Evolutionary conservation across 2,797 vertebrate genomes (phyloP).

Genomic region (Sebastes trivittatus): DNA sequence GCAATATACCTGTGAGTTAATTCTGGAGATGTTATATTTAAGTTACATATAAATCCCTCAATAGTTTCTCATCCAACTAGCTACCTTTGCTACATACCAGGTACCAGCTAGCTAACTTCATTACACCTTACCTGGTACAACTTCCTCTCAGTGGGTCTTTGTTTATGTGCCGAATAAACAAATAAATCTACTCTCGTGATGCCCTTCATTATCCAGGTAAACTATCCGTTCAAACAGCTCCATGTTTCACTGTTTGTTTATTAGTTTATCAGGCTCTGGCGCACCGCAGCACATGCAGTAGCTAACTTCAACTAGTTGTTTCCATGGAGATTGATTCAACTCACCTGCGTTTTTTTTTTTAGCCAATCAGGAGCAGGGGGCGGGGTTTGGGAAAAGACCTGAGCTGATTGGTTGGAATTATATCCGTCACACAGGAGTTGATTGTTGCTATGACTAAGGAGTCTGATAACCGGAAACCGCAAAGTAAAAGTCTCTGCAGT

Average conservation of each 20-base stretch:
- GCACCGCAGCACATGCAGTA: no score
- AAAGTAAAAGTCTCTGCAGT: background rate
- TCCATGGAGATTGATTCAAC: no score
- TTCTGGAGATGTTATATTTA: background rate
- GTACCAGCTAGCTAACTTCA: background rate
- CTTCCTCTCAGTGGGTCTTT: background rate
- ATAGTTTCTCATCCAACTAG: background rate
- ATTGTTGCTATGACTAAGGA: background rate
- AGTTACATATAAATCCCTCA: background rate
- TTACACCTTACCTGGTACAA: background rate
- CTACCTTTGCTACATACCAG: background rate
- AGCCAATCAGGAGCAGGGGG: no score
- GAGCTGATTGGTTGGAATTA: no score
- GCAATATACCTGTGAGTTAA: background rate
- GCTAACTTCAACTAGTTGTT: no score
- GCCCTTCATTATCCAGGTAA: no score
- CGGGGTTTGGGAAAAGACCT: no score
- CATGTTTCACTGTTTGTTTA: background rate
- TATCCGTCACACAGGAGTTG: background rate
- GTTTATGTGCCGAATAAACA: background rate
- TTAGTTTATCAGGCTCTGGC: no score
- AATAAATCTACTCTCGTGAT: background rate
- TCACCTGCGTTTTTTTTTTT: no score
- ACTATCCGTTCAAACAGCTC: background rate
- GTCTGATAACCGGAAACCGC: background rate